Evolutionary conservation across 2,797 vertebrate species (phyloP).

Genomic region (Cossypha polioptera): DNA sequence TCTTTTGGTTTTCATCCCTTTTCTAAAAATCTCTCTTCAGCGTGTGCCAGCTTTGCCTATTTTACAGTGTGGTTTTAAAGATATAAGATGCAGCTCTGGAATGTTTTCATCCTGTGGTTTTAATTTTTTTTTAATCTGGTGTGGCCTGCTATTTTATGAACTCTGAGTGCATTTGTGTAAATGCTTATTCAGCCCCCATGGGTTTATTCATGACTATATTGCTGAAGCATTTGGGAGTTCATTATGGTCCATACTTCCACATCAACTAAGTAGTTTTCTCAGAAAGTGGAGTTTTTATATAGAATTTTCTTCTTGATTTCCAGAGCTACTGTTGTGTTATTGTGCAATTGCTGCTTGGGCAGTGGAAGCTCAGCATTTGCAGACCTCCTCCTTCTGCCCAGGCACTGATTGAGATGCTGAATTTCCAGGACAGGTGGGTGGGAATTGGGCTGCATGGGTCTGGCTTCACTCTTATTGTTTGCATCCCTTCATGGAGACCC

Average conservation of each 20-base stretch:
- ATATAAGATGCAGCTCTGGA: neutral
- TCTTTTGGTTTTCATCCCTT: neutral
- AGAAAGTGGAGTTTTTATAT: conserved; percentile 10
- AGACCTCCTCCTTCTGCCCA: neutral
- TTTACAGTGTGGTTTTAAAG: neutral
- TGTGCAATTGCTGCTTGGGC: neutral
- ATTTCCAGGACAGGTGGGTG: neutral
- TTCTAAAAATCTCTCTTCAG: neutral
- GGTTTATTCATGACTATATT: conserved; percentile 30
- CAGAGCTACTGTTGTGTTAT: conserved; percentile 3
- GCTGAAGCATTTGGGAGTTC: conserved; percentile 39
- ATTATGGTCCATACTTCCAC: conserved; percentile 34
- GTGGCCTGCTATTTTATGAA: conserved; percentile 12
- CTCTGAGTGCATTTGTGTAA: conserved; percentile 24
- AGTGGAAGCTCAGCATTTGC: neutral
- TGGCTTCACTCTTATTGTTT: neutral
- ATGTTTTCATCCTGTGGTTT: neutral
- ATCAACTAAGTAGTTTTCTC: conserved; percentile 24
- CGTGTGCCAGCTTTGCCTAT: neutral
- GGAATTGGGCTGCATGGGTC: neutral
- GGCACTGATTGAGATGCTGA: neutral
- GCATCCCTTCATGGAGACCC: neutral
- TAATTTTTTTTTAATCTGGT: neutral
- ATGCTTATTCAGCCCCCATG: conserved; percentile 44
- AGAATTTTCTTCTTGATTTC: conserved; percentile 9